These are phyloP conservation scores for Magallana nippona DNA, from an alignment of 2,888 invertebrate species.

Conservation along the genomic window DNA sequence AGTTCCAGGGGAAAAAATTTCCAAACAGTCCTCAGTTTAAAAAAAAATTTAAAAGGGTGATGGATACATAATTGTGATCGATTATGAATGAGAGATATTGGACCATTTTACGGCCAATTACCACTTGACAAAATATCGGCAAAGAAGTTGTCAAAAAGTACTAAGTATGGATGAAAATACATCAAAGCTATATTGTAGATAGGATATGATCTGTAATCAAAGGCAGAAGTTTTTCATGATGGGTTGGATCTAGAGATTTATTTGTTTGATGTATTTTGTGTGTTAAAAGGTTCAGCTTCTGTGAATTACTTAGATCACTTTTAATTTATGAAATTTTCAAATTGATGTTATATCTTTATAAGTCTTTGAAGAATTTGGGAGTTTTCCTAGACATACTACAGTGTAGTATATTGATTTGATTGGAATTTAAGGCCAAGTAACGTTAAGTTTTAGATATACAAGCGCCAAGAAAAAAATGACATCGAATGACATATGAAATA, in stretches of 20 bases:
- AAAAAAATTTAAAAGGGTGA: constrained; percentile 20
- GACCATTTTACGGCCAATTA: constrained; percentile 45
- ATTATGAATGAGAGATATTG: constrained; percentile 34
- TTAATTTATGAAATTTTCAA: not conserved
- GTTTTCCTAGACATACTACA: too few species aligned
- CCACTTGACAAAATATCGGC: constrained; percentile 37
- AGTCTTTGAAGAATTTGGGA: too few species aligned
- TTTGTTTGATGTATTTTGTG: not conserved
- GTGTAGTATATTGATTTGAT: too few species aligned
- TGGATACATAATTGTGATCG: constrained; percentile 41
- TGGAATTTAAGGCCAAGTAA: too few species aligned
- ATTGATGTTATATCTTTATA: not conserved
- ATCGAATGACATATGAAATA: too few species aligned
- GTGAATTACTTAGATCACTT: not conserved
- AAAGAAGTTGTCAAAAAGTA: constrained; percentile 34
- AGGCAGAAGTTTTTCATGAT: not conserved
- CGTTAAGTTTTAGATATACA: too few species aligned
- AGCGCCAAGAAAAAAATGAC: too few species aligned
- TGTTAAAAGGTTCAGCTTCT: constrained; percentile 13
- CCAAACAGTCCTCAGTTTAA: constrained; percentile 3
- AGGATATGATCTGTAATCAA: constrained; percentile 20
- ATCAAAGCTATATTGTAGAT: constrained; percentile 11
- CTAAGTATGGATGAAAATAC: constrained; percentile 18
- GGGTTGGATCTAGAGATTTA: constrained; percentile 15
- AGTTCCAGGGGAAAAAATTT: not conserved